Percentiles rank a stretch among this genome's conserved stretches.
Conservation (phyloP, 2,113 vertebrate species). For the Amia ocellicauda region DNA sequence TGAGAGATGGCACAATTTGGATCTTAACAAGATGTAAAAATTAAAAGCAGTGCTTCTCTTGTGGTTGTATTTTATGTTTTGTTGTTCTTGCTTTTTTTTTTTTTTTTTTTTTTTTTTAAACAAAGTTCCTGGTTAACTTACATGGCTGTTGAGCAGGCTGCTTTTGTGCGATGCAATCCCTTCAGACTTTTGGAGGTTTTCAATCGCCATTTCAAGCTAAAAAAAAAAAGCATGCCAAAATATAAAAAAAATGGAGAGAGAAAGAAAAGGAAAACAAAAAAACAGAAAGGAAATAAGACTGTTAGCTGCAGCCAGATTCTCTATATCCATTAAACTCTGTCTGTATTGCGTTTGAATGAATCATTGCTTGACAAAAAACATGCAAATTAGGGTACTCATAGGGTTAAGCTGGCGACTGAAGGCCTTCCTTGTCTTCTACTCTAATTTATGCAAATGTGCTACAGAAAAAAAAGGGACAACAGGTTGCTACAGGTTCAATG, state of each 20-base stretch:
- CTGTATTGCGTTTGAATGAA: constrained; percentile 61
- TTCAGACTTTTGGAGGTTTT: constrained; percentile 99
- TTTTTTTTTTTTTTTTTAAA: constrained; percentile 40
- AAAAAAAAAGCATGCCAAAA: constrained; percentile 66
- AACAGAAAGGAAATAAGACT: constrained; percentile 81
- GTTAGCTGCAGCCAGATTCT: constrained; percentile 81
- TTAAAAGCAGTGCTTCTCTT: constrained; percentile 2
- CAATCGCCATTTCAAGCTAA: constrained; percentile 99
- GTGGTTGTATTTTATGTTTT: too few species aligned
- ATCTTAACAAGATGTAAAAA: constrained; percentile 4
- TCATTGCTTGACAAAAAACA: constrained; percentile 64
- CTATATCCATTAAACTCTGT: constrained; percentile 67
- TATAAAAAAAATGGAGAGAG: constrained; percentile 43
- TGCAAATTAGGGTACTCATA: constrained; percentile 62
- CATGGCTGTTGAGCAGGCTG: constrained; percentile 99
- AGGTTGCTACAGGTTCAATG: constrained; percentile 47
- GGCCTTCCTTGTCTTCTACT: constrained; percentile 46
- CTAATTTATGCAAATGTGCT: constrained; percentile 62
- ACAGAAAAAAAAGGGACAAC: constrained; percentile 46
- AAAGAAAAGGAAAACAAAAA: constrained; percentile 63
- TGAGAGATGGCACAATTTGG: not conserved
- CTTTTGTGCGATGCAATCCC: constrained; percentile 98
- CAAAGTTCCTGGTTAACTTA: constrained; percentile 78
- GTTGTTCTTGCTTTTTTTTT: too few species aligned
- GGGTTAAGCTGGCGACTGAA: constrained; percentile 61